A percentile compares a stretch with the other conserved stretches of the same genome.
Evolutionary conservation across 2,888 invertebrate species (phyloP).

Genomic region (Cheilosia scutellata): DNA sequence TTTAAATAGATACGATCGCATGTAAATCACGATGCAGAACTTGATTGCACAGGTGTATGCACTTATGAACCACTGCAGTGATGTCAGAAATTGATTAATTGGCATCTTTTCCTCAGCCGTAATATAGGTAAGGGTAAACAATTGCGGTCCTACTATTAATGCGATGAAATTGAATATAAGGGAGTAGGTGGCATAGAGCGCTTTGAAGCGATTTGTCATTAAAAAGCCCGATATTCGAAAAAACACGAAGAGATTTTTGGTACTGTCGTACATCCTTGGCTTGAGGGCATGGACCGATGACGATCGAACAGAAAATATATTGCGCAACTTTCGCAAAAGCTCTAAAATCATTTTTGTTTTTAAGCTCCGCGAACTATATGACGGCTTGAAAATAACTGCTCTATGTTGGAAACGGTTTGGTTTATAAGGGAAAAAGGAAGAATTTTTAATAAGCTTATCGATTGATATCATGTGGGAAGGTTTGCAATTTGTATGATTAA

Average conservation of each 20-base stretch:
- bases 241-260: background rate
- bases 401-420: too few relatives aligned
- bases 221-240: background rate
- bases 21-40: conserved; percentile 73
- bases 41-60: background rate
- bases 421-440: too few relatives aligned
- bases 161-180: background rate
- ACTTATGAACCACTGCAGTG: background rate
- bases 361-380: too few relatives aligned
- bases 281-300: background rate
- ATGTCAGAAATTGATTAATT: background rate
- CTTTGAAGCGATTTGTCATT: background rate
- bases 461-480: too few relatives aligned
- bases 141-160: background rate
- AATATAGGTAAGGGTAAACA: background rate
- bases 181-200: background rate
- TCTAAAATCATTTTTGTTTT: too few relatives aligned
- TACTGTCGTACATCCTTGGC: background rate
- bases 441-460: too few relatives aligned
- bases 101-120: background rate
- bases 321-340: too few relatives aligned
- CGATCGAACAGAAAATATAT: too few relatives aligned
- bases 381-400: too few relatives aligned
- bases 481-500: too few relatives aligned
- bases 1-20: conserved; percentile 75